A percentile compares a stretch with the other conserved stretches of the same genome.
Conservation (phyloP, 64 coral and sea anemone species). For the Dendronephthya gigantea region DNA sequence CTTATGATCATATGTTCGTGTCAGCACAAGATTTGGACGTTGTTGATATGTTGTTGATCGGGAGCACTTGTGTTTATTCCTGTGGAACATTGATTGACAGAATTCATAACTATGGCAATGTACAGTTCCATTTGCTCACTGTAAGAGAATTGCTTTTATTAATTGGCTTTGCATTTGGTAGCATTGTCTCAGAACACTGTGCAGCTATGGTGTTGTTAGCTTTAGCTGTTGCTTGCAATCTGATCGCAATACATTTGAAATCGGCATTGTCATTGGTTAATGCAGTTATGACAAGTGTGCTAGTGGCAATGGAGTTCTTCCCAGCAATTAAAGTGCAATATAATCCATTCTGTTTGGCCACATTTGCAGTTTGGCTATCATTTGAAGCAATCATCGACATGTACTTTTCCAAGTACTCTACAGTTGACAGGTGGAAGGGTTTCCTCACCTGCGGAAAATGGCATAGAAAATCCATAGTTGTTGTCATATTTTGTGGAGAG, state of each 20-base stretch:
- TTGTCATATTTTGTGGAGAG: slow-evolving; percentile 40
- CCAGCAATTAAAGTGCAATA: slow-evolving; percentile 65
- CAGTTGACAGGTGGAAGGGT: slow-evolving; percentile 79
- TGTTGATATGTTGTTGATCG: slow-evolving; percentile 68
- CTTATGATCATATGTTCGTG: slow-evolving; percentile 72
- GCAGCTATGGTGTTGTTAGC: slow-evolving; percentile 45
- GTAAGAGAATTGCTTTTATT: slow-evolving; percentile 65
- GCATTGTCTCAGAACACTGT: slow-evolving; percentile 51
- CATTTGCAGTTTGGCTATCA: slow-evolving; percentile 54
- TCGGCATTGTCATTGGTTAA: slow-evolving; percentile 66
- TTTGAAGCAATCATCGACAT: slow-evolving; percentile 75
- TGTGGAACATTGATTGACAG: slow-evolving; percentile 41
- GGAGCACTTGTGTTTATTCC: slow-evolving; percentile 49
- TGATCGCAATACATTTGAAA: slow-evolving; percentile 80
- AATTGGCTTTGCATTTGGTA: slow-evolving; percentile 54
- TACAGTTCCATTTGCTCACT: slow-evolving; percentile 52
- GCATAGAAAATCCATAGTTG: slow-evolving; percentile 43
- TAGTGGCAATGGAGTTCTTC: slow-evolving; percentile 59
- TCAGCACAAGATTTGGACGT: slow-evolving; percentile 74
- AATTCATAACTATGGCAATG: slow-evolving; percentile 40
- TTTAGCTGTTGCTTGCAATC: slow-evolving; percentile 46
- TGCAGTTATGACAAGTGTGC: slow-evolving; percentile 35
- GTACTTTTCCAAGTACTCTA: slow-evolving; percentile 84
- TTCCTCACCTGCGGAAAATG: slow-evolving; percentile 66
- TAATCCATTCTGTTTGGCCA: slow-evolving; percentile 77